Evolutionary conservation across 2,113 vertebrate species (phyloP).

Genomic region (Rhinolophus ferrumequinum): DNA sequence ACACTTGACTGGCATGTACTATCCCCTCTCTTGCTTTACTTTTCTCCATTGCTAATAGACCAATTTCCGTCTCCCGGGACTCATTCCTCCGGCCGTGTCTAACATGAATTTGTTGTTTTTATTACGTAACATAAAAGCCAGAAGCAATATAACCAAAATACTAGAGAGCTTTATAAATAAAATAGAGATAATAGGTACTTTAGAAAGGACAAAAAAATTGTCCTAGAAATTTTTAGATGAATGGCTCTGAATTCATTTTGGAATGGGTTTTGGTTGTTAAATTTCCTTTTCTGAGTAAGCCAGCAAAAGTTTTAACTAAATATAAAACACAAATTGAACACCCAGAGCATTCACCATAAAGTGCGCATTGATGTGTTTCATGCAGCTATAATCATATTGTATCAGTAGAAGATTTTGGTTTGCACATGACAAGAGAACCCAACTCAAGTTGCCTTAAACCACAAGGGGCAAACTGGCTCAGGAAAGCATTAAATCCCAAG

Average conservation of each 20-base stretch:
- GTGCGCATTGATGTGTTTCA: conserved; percentile 4
- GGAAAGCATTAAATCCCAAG: not conserved
- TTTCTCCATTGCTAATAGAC: not conserved
- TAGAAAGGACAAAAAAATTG: conserved; percentile 27
- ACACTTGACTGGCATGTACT: too few relatives aligned
- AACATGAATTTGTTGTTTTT: conserved; percentile 28
- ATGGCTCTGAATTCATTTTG: conserved; percentile 47
- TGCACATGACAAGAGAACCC: not conserved
- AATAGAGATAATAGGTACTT: conserved; percentile 63
- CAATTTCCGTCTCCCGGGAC: too few relatives aligned
- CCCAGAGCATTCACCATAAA: not conserved
- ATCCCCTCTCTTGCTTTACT: not conserved
- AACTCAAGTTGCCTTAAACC: not conserved
- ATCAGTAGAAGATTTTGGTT: not conserved
- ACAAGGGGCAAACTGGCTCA: not conserved
- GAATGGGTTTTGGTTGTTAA: conserved; percentile 48
- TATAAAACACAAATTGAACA: conserved; percentile 48
- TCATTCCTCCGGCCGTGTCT: too few relatives aligned
- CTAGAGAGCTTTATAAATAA: conserved; percentile 61
- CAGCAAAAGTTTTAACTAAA: conserved; percentile 51
- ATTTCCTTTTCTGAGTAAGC: conserved; percentile 43
- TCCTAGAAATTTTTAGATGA: conserved; percentile 60
- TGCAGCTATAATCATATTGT: not conserved
- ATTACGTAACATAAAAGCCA: conserved; percentile 54
- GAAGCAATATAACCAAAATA: conserved; percentile 60